Conservation (phyloP, 53 echinoderm and acorn worm genomes). For the Apostichopus leukothele region DNA sequence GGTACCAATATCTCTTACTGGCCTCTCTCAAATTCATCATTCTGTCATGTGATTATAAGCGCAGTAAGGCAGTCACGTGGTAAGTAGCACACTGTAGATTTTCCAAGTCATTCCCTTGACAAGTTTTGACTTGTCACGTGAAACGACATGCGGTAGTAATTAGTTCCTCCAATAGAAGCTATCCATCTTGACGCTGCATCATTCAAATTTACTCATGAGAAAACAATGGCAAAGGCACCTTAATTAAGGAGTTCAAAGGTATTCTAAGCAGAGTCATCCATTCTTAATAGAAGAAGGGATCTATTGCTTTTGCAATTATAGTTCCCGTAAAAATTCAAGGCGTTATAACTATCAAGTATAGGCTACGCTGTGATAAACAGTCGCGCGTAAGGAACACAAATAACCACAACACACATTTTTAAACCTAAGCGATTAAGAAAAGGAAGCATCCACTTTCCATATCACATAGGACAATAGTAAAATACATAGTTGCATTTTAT, state of each 20-base stretch:
- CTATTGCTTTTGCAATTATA: not conserved
- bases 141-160: constrained; percentile 4
- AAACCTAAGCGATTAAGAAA: not conserved
- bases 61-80: constrained; percentile 8
- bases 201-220: constrained; percentile 29
- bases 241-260: constrained; percentile 26
- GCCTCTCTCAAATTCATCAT: not conserved
- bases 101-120: constrained; percentile 2
- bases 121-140: constrained; percentile 8
- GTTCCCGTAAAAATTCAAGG: not conserved
- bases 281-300: not conserved
- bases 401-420: not conserved
- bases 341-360: not conserved
- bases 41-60: not conserved
- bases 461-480: no score
- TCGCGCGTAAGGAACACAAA: not conserved
- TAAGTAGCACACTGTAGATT: not conserved
- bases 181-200: constrained; percentile 33
- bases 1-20: no score
- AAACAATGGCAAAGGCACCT: constrained; percentile 29
- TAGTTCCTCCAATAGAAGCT: constrained; percentile 9
- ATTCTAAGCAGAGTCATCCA: not conserved
- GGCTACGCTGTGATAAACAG: not conserved
- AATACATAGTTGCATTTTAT: no score
- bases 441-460: not conserved